Percentiles rank a stretch among this genome's conserved stretches.
phyloP scores from a whole-genome alignment of 92 coral and sea anemone species.

The Palythoa caribaeorum region DNA sequence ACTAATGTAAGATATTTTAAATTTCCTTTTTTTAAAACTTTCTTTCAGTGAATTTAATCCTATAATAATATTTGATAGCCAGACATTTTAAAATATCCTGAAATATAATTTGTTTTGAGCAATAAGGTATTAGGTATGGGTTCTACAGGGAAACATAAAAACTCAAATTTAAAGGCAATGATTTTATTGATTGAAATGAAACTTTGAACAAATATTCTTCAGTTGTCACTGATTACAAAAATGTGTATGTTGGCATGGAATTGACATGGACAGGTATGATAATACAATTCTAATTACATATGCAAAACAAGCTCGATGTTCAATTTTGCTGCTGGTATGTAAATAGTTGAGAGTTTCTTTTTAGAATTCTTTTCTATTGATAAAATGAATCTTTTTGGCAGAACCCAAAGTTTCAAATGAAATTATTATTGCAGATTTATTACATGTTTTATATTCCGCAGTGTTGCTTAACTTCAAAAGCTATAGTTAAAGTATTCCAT shows the following conservation, averaged over 20 bases:
- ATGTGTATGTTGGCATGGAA: slow-evolving; percentile 22
- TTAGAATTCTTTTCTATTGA: slow-evolving; percentile 13
- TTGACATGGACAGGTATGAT: slow-evolving; percentile 20
- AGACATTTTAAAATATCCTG: neutral
- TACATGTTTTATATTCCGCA: neutral
- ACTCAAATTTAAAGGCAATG: neutral
- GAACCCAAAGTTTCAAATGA: slow-evolving; percentile 16
- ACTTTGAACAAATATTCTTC: neutral
- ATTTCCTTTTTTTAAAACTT: neutral
- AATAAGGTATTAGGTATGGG: neutral
- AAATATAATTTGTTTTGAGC: neutral
- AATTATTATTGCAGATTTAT: neutral
- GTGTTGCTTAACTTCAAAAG: neutral
- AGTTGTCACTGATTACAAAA: slow-evolving; percentile 25
- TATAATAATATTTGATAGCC: neutral
- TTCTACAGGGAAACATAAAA: slow-evolving; percentile 2
- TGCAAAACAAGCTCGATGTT: slow-evolving; percentile 2
- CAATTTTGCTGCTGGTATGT: slow-evolving; percentile 4
- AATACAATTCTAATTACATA: slow-evolving; percentile 8
- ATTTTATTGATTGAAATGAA: neutral
- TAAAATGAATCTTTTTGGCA: slow-evolving; percentile 19
- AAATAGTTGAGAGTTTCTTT: neutral
- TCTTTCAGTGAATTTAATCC: neutral
- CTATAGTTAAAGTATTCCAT: neutral
- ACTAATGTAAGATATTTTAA: neutral